These are phyloP conservation scores for Temnothorax curvispinosus DNA, from an alignment of 1,140 invertebrate species.

Conservation along the genomic window DNA sequence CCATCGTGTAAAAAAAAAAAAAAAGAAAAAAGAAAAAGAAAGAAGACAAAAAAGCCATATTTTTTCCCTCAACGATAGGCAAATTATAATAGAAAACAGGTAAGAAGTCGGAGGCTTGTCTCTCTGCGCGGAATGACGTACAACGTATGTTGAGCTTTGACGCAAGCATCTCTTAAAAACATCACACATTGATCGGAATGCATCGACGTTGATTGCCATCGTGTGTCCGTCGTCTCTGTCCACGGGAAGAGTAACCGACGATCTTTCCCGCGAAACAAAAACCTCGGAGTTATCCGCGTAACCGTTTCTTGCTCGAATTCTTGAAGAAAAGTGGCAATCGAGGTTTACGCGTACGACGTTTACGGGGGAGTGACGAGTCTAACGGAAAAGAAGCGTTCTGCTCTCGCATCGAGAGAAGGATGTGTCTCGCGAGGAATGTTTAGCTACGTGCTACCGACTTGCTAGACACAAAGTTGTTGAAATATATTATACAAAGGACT, in stretches of 20 bases:
- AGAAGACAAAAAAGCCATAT: constrained; percentile 60
- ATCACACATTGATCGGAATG: constrained; percentile 70
- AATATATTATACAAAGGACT: constrained; percentile 76
- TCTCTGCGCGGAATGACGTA: constrained; percentile 68
- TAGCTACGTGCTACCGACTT: constrained; percentile 65
- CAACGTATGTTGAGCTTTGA: constrained; percentile 58
- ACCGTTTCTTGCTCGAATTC: constrained; percentile 28
- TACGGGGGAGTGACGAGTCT: neutral
- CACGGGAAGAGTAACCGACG: constrained; percentile 15
- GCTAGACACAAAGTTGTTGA: constrained; percentile 70
- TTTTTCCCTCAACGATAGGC: constrained; percentile 70
- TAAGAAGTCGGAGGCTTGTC: constrained; percentile 64
- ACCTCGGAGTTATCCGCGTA: neutral
- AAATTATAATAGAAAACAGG: constrained; percentile 59
- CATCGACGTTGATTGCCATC: constrained; percentile 58
- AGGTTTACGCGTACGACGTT: constrained; percentile 12
- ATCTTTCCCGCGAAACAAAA: constrained; percentile 5
- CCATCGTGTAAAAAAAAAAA: constrained; percentile 69
- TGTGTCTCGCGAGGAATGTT: constrained; percentile 69
- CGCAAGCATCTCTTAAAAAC: constrained; percentile 61
- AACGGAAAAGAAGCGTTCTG: constrained; percentile 20
- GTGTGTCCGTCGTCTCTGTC: neutral
- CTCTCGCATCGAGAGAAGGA: constrained; percentile 67
- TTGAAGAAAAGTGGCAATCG: constrained; percentile 23
- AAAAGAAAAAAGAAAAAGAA: constrained; percentile 45